phyloP scores from a whole-genome alignment of 1,140 invertebrate genomes.

The Brachionus asplanchnoidis region DNA sequence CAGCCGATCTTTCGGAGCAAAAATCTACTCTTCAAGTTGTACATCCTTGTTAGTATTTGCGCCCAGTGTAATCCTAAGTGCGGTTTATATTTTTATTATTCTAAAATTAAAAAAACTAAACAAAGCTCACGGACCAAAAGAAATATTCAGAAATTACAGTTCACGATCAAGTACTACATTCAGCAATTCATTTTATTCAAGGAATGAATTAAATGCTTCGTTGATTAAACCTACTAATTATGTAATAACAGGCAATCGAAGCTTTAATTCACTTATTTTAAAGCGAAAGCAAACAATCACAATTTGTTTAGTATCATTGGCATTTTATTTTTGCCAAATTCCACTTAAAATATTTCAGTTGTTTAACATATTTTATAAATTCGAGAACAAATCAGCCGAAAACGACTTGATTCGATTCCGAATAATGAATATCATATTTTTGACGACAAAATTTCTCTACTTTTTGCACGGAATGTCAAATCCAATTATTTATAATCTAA shows the following conservation, averaged over 20 bases:
- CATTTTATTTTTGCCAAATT: conserved; percentile 26
- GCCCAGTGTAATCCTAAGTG: not conserved
- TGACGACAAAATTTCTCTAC: conserved; percentile 43
- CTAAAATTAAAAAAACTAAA: not conserved
- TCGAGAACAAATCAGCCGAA: not conserved
- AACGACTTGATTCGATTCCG: not conserved
- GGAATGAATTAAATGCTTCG: not conserved
- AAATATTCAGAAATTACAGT: not conserved
- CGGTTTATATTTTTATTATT: conserved; percentile 11
- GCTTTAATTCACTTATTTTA: not conserved
- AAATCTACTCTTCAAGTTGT: not conserved
- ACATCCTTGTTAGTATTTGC: not conserved
- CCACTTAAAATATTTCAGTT: conserved; percentile 15
- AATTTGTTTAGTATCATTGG: conserved; percentile 7
- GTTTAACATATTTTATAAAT: not conserved
- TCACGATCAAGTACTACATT: not conserved
- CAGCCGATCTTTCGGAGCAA: not conserved
- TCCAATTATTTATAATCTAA: conserved; percentile 43
- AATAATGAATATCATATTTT: not conserved
- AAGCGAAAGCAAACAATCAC: conserved; percentile 18
- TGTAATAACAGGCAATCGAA: not conserved
- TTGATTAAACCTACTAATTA: not conserved
- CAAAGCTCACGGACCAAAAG: not conserved
- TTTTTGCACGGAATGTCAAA: conserved; percentile 28
- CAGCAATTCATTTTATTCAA: not conserved